phyloP scores from a whole-genome alignment of 2,888 invertebrate genomes.

The Hololepta plana region DNA sequence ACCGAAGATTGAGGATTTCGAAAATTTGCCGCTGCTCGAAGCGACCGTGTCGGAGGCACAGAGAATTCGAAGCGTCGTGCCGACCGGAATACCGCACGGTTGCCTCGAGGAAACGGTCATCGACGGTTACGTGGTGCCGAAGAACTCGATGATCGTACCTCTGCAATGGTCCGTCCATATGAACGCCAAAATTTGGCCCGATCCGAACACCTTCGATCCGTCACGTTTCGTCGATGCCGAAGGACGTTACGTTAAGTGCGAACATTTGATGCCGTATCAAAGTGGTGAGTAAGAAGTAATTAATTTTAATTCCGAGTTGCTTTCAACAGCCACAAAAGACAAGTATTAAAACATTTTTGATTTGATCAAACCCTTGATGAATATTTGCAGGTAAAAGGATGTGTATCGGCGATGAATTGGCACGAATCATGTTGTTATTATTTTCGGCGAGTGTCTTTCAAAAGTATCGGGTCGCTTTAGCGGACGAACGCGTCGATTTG shows the following conservation, averaged over 20 bases:
- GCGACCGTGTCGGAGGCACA: conserved; percentile 66
- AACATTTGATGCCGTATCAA: conserved; percentile 68
- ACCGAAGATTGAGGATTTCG: conserved; percentile 35
- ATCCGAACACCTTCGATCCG: conserved; percentile 51
- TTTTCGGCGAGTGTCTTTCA: conserved; percentile 44
- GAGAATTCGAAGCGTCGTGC: conserved; percentile 60
- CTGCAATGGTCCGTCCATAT: conserved; percentile 68
- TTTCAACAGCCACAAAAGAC: no score
- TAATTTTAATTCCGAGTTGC: no score
- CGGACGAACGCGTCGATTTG: conserved; percentile 33
- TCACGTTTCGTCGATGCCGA: conserved; percentile 46
- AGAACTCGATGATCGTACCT: conserved; percentile 57
- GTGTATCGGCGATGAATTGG: conserved; percentile 73
- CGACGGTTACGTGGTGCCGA: conserved; percentile 41
- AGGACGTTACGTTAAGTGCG: conserved; percentile 41
- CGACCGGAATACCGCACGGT: conserved; percentile 74
- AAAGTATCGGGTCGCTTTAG: conserved; percentile 30
- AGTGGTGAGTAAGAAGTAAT: conserved; percentile 35
- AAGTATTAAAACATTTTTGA: neutral
- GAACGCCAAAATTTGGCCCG: conserved; percentile 44
- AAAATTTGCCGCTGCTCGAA: conserved; percentile 39
- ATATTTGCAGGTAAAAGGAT: conserved; percentile 52
- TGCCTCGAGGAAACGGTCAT: conserved; percentile 31
- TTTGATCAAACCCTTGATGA: conserved; percentile 3
- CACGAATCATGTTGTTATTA: conserved; percentile 48